Conservation (phyloP, 2,797 vertebrate genomes). For the Mallotus villosus region DNA sequence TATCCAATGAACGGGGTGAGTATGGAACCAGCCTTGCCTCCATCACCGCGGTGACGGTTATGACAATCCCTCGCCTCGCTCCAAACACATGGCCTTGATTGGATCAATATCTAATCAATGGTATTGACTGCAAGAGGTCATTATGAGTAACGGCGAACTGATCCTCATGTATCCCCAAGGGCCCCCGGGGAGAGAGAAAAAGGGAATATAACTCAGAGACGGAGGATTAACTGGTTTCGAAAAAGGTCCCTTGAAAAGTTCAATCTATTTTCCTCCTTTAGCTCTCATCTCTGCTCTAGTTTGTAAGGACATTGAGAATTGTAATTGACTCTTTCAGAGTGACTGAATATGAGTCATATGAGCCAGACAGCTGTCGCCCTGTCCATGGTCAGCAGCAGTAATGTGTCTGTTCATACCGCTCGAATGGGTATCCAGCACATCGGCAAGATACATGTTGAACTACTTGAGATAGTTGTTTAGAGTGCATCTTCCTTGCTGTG, state of each 20-base stretch:
- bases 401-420: too few relatives aligned
- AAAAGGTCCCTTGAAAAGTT: slow-evolving; percentile 35
- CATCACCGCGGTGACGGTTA: slow-evolving; percentile 13
- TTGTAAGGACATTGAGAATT: slow-evolving; percentile 20
- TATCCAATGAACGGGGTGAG: slow-evolving; percentile 97
- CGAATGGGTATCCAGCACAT: too few relatives aligned
- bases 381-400: too few relatives aligned
- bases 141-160: slow-evolving; percentile 6
- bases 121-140: slow-evolving; percentile 38
- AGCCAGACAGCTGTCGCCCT: too few relatives aligned
- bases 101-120: slow-evolving; percentile 34
- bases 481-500: not conserved
- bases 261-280: slow-evolving; percentile 14
- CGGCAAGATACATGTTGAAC: too few relatives aligned
- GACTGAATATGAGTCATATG: slow-evolving; percentile 19
- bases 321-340: slow-evolving; percentile 37
- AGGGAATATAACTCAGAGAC: slow-evolving; percentile 32
- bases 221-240: slow-evolving; percentile 50
- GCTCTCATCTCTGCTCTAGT: slow-evolving; percentile 26
- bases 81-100: slow-evolving; percentile 23
- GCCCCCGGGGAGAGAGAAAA: slow-evolving; percentile 21
- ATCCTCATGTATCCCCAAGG: slow-evolving; percentile 37
- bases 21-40: slow-evolving; percentile 22
- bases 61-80: slow-evolving; percentile 22
- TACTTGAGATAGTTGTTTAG: too few relatives aligned